These are phyloP conservation scores for Hipposideros armiger DNA, from an alignment of 2,113 vertebrate species.

Conservation along the genomic window DNA sequence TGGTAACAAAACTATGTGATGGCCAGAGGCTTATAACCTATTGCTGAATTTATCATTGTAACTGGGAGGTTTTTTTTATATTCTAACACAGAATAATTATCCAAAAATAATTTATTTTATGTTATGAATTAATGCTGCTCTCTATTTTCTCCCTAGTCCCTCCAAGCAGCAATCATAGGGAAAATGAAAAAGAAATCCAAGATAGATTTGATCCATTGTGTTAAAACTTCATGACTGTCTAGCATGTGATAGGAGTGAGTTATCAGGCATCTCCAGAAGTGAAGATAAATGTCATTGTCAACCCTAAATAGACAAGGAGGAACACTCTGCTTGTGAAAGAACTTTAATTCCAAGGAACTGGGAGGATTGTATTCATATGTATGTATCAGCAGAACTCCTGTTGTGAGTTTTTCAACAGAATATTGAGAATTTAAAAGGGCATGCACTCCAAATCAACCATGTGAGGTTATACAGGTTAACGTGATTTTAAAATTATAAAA, in stretches of 20 bases:
- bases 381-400: neutral
- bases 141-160: neutral
- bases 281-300: conserved; percentile 64
- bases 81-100: conserved; percentile 41
- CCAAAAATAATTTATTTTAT: conserved; percentile 49
- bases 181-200: neutral
- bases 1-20: conserved; percentile 80
- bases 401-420: neutral
- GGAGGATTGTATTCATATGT: neutral
- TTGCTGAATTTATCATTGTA: conserved; percentile 72
- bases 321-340: neutral
- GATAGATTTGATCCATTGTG: conserved; percentile 37
- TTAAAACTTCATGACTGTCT: conserved; percentile 45
- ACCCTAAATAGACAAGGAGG: conserved; percentile 6
- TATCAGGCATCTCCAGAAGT: neutral
- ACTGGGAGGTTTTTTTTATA: neutral
- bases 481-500: neutral
- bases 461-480: neutral
- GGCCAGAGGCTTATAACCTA: conserved; percentile 63
- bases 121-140: conserved; percentile 27
- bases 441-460: neutral
- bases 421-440: neutral
- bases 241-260: conserved; percentile 18
- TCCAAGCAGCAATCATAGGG: neutral
- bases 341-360: conserved; percentile 44